Conservation (phyloP, 2,797 vertebrate species). For the Pipistrellus nathusii region DNA sequence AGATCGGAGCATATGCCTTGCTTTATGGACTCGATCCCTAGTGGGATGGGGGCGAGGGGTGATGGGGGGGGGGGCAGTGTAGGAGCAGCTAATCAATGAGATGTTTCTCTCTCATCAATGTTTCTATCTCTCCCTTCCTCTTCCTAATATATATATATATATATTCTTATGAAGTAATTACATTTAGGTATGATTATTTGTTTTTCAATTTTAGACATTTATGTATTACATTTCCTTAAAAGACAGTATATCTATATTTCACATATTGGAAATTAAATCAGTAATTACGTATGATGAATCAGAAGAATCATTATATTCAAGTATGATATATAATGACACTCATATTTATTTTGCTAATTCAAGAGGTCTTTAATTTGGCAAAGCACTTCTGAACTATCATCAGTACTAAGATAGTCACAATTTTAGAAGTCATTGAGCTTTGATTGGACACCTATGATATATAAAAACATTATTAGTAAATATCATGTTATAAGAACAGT, state of each 20-base stretch:
- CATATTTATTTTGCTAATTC: constrained; percentile 41
- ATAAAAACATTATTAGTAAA: constrained; percentile 33
- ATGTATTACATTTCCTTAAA: constrained; percentile 32
- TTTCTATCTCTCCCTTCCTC: too few species aligned
- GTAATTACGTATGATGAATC: constrained; percentile 26
- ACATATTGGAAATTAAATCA: constrained; percentile 38
- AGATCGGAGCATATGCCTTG: too few species aligned
- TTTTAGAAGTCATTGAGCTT: constrained; percentile 56
- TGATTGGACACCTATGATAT: constrained; percentile 22
- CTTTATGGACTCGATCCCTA: too few species aligned
- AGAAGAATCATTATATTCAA: constrained; percentile 50
- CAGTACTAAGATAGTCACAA: not conserved
- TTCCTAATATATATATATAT: too few species aligned
- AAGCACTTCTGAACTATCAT: not conserved
- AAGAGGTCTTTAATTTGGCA: constrained; percentile 39
- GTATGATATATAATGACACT: constrained; percentile 10
- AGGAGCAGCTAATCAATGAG: too few species aligned
- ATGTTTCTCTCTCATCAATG: too few species aligned
- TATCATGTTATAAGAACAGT: constrained; percentile 33
- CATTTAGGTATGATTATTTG: constrained; percentile 10
- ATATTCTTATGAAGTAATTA: constrained; percentile 26
- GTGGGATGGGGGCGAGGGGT: too few species aligned
- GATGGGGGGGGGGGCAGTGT: rapidly evolving
- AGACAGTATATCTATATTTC: not conserved
- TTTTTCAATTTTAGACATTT: constrained; percentile 46